These are phyloP conservation scores for Zapus hudsonius DNA, from an alignment of 2,113 vertebrate species.

Conservation along the genomic window DNA sequence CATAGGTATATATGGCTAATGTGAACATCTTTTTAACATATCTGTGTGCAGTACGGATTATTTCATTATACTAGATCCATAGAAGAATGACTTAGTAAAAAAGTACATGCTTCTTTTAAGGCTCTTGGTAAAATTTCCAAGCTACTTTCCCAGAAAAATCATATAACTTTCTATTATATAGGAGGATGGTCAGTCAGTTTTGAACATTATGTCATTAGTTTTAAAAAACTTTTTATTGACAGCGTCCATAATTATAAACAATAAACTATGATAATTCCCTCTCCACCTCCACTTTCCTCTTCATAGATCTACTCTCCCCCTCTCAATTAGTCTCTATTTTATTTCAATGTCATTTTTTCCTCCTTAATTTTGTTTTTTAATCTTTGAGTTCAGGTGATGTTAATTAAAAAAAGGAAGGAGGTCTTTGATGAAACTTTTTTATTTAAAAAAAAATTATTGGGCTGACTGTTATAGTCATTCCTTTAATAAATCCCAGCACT, in stretches of 20 bases:
- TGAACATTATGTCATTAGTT: no score
- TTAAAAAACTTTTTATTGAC: no score
- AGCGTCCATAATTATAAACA: no score
- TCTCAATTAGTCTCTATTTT: no score
- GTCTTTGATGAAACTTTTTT: no score
- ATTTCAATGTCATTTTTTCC: no score
- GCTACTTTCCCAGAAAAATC: conserved; percentile 43
- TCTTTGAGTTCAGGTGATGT: background rate
- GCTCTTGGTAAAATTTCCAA: conserved; percentile 32
- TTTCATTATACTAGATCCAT: conserved; percentile 43
- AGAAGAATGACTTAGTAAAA: conserved; percentile 20
- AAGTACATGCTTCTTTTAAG: background rate
- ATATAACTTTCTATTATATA: background rate
- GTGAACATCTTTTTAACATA: background rate
- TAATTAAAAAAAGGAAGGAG: background rate
- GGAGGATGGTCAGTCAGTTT: background rate
- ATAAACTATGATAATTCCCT: no score
- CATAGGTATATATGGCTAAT: background rate
- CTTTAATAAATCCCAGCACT: no score
- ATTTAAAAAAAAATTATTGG: no score
- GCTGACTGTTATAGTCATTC: no score
- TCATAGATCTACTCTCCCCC: no score
- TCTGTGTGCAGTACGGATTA: conserved; percentile 14
- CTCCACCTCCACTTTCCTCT: no score
- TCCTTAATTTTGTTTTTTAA: conserved; percentile 44